Evolutionary conservation across 2,888 invertebrate species (phyloP).

Genomic region (Lordiphosa fenestrarum): DNA sequence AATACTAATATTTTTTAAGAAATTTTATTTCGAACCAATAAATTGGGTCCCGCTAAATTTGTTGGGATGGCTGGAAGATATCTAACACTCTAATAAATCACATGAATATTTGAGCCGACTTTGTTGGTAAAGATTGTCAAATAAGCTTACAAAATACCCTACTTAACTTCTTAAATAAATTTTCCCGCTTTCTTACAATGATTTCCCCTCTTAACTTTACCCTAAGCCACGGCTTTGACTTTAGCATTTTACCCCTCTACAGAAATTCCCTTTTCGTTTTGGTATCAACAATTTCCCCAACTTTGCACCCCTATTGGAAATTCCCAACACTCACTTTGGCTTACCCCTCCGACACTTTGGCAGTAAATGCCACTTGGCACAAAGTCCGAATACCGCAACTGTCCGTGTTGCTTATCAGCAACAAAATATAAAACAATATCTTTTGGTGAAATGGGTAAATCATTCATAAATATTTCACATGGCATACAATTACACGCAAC

Average conservation of each 20-base stretch:
- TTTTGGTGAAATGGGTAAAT: conserved; percentile 1
- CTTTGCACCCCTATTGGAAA: conserved; percentile 5
- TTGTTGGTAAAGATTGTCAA: no score
- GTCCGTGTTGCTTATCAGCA: conserved; percentile 6
- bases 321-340: background rate
- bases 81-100: no score
- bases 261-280: background rate
- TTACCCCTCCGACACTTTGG: background rate
- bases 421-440: background rate
- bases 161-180: background rate
- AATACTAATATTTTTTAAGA: no score
- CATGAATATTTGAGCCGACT: no score
- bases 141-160: conserved; percentile 1
- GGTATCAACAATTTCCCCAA: conserved; percentile 13
- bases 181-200: background rate
- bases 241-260: conserved; percentile 5
- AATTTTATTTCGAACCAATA: no score
- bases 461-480: conserved; percentile 44
- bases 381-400: background rate
- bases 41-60: no score
- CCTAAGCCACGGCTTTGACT: background rate
- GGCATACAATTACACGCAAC: conserved; percentile 27
- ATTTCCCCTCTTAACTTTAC: background rate
- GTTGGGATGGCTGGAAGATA: no score
- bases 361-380: no score